These are phyloP conservation scores for Fringilla coelebs DNA, from an alignment of 2,797 vertebrate species.

Conservation along the genomic window DNA sequence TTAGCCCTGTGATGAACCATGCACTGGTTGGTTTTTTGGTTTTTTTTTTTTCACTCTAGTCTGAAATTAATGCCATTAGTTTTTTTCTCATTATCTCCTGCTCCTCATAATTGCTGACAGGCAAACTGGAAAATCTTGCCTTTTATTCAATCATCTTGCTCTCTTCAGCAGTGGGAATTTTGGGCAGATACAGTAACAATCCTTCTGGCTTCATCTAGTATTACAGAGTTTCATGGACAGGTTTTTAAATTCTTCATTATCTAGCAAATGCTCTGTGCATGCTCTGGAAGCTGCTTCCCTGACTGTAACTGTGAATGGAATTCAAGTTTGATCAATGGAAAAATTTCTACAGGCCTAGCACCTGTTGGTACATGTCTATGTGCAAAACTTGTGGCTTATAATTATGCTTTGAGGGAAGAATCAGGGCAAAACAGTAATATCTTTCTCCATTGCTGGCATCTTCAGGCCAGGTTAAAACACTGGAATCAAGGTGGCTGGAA, in stretches of 20 bases:
- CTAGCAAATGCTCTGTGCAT: neutral
- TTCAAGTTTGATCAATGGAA: neutral
- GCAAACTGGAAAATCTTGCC: neutral
- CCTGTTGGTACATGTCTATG: neutral
- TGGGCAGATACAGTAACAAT: neutral
- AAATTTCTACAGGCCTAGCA: neutral
- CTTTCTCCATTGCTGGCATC: neutral
- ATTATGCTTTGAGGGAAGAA: neutral
- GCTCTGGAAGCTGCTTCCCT: neutral
- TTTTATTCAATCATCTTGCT: neutral
- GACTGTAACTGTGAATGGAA: neutral
- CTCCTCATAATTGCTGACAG: neutral
- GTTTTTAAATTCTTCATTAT: neutral
- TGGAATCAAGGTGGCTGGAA: neutral
- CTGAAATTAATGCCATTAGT: neutral
- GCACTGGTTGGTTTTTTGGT: neutral
- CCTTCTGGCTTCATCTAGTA: neutral
- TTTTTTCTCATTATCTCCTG: conserved; percentile 9
- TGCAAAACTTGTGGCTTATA: neutral
- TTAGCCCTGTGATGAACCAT: neutral
- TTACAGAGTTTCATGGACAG: neutral
- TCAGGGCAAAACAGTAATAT: neutral
- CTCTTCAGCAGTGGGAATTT: neutral
- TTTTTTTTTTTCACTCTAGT: neutral
- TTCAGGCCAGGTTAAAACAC: neutral